A percentile compares a stretch with the other conserved stretches of the same genome.
phyloP scores from a whole-genome alignment of 1,140 invertebrate species.

The Atta cephalotes region DNA sequence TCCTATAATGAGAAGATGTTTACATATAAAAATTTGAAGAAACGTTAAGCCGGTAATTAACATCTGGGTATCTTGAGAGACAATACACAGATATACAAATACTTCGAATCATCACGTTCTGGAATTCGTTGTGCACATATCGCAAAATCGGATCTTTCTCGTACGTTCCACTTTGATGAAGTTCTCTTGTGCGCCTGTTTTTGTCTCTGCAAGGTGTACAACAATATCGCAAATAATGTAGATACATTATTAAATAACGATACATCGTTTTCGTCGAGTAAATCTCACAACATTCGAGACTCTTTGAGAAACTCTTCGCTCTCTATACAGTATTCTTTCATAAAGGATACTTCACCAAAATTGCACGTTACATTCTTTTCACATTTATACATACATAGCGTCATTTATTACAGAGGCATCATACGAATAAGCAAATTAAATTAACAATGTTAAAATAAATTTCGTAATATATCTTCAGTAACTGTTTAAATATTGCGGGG shows the following conservation, averaged over 20 bases:
- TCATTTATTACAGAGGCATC: constrained; percentile 78
- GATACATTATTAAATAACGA: constrained; percentile 68
- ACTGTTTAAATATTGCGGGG: constrained; percentile 71
- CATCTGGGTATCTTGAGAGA: constrained; percentile 70
- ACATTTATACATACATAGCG: constrained; percentile 75
- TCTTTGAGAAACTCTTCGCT: constrained; percentile 49
- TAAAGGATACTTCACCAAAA: constrained; percentile 76
- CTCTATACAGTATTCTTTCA: constrained; percentile 65
- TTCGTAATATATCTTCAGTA: constrained; percentile 74
- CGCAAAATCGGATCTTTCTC: constrained; percentile 64
- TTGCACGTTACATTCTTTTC: constrained; percentile 74
- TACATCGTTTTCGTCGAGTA: constrained; percentile 52
- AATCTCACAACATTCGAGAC: constrained; percentile 56
- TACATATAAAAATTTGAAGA: constrained; percentile 75
- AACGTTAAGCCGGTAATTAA: constrained; percentile 73
- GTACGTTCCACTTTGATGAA: constrained; percentile 74
- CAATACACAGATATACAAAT: constrained; percentile 77
- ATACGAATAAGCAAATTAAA: constrained; percentile 77
- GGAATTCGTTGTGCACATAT: constrained; percentile 76
- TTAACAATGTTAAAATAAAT: constrained; percentile 77
- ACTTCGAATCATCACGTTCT: constrained; percentile 66
- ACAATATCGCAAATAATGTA: constrained; percentile 68
- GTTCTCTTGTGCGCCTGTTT: constrained; percentile 57
- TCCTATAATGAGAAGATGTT: constrained; percentile 71
- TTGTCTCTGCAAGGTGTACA: constrained; percentile 61